These are phyloP conservation scores for Vireo griseus DNA, from an alignment of 2,797 vertebrate genomes.

Conservation along the genomic window DNA sequence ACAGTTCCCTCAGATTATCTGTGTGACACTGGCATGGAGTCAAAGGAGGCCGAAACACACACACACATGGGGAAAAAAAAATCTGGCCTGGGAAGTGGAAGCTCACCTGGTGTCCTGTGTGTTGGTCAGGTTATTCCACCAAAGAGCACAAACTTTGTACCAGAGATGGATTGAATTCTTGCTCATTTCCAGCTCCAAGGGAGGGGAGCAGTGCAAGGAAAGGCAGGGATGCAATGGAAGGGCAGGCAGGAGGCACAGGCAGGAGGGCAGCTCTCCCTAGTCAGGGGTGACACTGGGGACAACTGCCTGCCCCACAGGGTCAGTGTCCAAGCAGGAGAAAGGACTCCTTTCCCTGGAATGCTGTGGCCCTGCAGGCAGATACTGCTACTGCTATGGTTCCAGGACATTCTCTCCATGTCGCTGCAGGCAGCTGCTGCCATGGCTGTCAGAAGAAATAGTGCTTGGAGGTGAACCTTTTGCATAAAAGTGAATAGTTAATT, in stretches of 20 bases:
- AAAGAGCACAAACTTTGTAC: not conserved
- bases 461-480: not conserved
- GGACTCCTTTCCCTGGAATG: not conserved
- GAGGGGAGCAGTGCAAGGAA: not conserved
- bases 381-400: fast-evolving
- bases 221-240: not conserved
- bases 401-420: not conserved
- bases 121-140: not conserved
- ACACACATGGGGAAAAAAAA: fast-evolving
- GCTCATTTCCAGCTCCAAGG: not conserved
- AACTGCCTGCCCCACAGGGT: not conserved
- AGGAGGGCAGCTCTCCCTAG: not conserved
- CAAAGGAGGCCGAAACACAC: not conserved
- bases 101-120: not conserved
- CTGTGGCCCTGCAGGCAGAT: not conserved
- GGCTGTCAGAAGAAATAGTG: not conserved
- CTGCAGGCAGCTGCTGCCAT: not conserved
- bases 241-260: not conserved
- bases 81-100: not conserved
- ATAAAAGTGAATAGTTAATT: not conserved
- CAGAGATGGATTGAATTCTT: not conserved
- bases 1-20: not conserved
- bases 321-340: not conserved
- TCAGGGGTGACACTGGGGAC: not conserved
- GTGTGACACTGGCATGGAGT: not conserved